Evolutionary conservation across 2,888 invertebrate genomes (phyloP), one percentile per base, ranked within the genome.

Genomic region (Seladonia tumulorum): DNA sequence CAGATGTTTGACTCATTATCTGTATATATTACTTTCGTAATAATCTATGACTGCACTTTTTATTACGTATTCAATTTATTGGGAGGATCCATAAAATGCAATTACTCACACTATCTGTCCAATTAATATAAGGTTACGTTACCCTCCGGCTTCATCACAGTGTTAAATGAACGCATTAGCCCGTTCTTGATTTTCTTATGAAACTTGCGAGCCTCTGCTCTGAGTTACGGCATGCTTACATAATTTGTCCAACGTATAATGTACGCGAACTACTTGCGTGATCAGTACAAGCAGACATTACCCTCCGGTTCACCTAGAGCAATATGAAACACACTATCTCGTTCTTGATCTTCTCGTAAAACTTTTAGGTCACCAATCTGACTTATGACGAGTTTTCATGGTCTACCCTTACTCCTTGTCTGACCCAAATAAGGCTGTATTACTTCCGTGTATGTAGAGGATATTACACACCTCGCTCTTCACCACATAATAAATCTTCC

Each of bases 281-380:
- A 63, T 63, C 63, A 18, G 29, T 63, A 16, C 5, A 63, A 63
- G 18, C 63, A 18, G 63, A 18, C 29, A 29, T 18, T 29, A 25
- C 29, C 16, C 29, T 2, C 29, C 5, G 18, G 29, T 8, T 25
- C 12, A 29, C 29, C 18, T 8, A 18, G 18, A 2, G 29, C 29
- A 16, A 29, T 63, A 29, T 63, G 29, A 63, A 63, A 29, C 29
- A 29, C 63, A 29, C 29, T 57, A 29, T 29, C 63, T 0, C 12
- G 57, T n/a, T 57, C 57, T 2, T 12, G n/a, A 57, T 57, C 57
- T 57, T n/a, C n/a, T 57, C 57, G n/a, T 57, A 57, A 57, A 57
- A 57, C n/a, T 57, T 57, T 57, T 12, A 57, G 57, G 57, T 57
- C 57, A n/a, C 57, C n/a, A n/a, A 57, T 57, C 57, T 57, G 57